Evolutionary conservation across 2,888 invertebrate genomes (phyloP).

Genomic region (Resseliella maxima): DNA sequence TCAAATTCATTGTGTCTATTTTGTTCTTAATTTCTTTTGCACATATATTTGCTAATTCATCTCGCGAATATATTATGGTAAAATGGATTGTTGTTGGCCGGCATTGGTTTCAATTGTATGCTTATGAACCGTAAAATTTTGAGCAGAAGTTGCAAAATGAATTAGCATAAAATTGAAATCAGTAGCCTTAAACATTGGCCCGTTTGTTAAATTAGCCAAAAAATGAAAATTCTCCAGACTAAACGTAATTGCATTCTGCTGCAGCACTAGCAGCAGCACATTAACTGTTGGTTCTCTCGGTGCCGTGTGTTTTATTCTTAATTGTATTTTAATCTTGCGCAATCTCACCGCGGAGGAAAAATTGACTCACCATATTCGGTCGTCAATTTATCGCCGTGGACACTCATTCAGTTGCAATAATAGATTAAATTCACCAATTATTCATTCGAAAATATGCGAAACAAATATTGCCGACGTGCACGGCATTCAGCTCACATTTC

Average conservation of each 20-base stretch:
- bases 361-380: neutral
- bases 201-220: constrained; percentile 25
- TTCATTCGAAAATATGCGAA: neutral
- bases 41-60: neutral
- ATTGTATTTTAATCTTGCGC: constrained; percentile 34
- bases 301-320: neutral
- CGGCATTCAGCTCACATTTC: neutral
- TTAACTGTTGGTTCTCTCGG: neutral
- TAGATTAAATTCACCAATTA: neutral
- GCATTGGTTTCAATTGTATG: neutral
- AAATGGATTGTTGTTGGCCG: neutral
- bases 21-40: neutral
- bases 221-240: neutral
- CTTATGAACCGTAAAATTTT: constrained; percentile 17
- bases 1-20: neutral
- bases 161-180: constrained; percentile 10
- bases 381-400: neutral
- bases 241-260: neutral
- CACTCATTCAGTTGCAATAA: neutral
- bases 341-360: neutral
- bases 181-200: constrained; percentile 26
- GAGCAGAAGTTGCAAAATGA: neutral
- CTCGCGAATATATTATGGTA: neutral
- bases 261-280: neutral
- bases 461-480: neutral